Percentiles rank a stretch among this genome's conserved stretches.
phyloP scores from a whole-genome alignment of 2,113 vertebrate genomes.

The Anhinga anhinga region DNA sequence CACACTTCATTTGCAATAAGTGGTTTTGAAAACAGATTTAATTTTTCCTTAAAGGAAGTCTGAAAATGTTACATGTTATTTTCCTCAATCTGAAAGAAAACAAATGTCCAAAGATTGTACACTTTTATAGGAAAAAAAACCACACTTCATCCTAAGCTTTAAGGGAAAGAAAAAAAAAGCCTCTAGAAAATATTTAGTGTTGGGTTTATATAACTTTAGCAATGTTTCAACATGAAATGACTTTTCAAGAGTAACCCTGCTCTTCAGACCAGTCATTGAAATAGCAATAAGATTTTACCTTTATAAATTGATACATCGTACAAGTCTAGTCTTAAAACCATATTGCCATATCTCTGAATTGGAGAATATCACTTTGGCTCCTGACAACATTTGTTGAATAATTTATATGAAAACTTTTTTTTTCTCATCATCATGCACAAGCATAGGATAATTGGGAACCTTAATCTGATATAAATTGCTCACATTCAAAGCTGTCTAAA shows the following conservation, averaged over 20 bases:
- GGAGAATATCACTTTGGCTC: not conserved
- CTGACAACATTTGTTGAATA: not conserved
- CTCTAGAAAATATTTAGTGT: not conserved
- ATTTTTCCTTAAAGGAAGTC: not conserved
- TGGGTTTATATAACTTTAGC: not conserved
- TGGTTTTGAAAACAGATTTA: not conserved
- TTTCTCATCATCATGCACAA: not conserved
- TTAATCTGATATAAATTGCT: not conserved
- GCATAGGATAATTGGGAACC: not conserved
- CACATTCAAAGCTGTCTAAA: not conserved
- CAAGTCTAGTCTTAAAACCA: not conserved
- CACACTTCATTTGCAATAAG: not conserved
- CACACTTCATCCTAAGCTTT: not conserved
- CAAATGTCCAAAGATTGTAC: not conserved
- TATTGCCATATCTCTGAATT: not conserved
- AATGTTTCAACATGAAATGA: slow-evolving; percentile 12
- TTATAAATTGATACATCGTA: not conserved
- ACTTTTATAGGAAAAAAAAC: not conserved
- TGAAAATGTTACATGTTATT: not conserved
- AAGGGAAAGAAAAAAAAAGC: not conserved
- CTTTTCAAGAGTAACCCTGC: not conserved
- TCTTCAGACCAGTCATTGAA: slow-evolving; percentile 24
- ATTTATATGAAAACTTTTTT: not conserved
- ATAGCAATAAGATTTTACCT: not conserved
- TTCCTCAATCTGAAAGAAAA: not conserved